phyloP scores from a whole-genome alignment of 2,888 invertebrate genomes.

The Blastobasis lacticolella region DNA sequence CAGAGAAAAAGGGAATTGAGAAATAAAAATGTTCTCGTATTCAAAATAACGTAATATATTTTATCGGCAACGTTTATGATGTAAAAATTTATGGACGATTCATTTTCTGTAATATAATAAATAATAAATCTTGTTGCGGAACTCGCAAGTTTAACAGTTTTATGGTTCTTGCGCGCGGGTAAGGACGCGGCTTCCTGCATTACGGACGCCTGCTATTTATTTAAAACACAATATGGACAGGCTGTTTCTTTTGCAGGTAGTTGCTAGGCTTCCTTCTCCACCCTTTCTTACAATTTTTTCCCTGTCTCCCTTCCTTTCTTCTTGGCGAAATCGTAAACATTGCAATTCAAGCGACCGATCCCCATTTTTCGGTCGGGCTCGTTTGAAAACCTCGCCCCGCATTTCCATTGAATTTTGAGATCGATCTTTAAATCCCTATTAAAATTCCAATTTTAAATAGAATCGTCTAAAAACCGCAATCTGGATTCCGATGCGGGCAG shows the following conservation, averaged over 20 bases:
- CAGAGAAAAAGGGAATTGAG: constrained; percentile 44
- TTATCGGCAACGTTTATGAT: constrained; percentile 45
- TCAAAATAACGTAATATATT: constrained; percentile 48
- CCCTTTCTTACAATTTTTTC: background rate
- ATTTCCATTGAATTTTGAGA: background rate
- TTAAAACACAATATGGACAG: background rate
- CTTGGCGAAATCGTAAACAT: background rate
- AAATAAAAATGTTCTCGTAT: constrained; percentile 53
- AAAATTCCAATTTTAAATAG: constrained; percentile 8
- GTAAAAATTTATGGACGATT: constrained; percentile 42
- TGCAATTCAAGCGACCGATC: background rate
- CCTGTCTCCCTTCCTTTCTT: background rate
- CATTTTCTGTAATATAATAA: constrained; percentile 39
- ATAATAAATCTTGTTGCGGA: constrained; percentile 41
- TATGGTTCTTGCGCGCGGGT: constrained; percentile 13
- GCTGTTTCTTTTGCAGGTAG: background rate
- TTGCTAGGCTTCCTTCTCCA: background rate
- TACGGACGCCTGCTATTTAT: constrained; percentile 8
- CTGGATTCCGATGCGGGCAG: constrained; percentile 23
- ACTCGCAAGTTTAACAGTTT: constrained; percentile 29
- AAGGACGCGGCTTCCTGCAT: constrained; percentile 33
- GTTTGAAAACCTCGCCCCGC: background rate
- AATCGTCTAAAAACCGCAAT: constrained; percentile 27
- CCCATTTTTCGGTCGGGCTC: background rate
- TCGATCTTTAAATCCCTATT: background rate